Conservation (phyloP, 30 jellyfish, hydroid and myxozoan genomes). For the Catostylus mosaicus region DNA sequence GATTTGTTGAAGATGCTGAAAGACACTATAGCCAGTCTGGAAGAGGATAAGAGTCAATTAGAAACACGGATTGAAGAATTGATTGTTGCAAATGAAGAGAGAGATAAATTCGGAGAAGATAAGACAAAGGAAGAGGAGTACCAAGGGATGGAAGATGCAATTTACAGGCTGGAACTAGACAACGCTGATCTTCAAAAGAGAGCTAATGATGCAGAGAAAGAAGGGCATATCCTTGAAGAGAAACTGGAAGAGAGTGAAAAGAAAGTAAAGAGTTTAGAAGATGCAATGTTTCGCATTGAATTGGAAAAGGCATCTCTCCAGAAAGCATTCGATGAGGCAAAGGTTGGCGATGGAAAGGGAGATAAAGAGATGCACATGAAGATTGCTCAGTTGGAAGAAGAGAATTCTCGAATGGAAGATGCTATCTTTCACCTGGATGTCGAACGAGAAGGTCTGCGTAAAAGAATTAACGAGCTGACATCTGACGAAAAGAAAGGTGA, state of each 20-base stretch:
- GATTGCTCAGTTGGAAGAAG: constrained; percentile 44
- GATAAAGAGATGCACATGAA: constrained; percentile 3
- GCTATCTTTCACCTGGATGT: constrained; percentile 39
- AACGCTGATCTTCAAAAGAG: constrained; percentile 41
- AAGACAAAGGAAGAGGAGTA: background rate
- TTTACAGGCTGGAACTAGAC: constrained; percentile 47
- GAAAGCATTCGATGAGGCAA: constrained; percentile 17
- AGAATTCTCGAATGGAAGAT: constrained; percentile 43
- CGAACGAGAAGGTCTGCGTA: constrained; percentile 45
- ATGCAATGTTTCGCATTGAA: constrained; percentile 40
- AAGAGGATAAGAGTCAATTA: constrained; percentile 28
- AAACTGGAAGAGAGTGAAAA: constrained; percentile 15
- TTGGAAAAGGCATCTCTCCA: constrained; percentile 30
- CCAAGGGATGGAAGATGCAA: constrained; percentile 29
- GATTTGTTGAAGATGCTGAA: constrained; percentile 27
- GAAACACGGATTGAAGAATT: constrained; percentile 18
- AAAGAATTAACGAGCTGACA: constrained; percentile 39
- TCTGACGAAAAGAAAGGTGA: constrained; percentile 33
- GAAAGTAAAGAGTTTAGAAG: constrained; percentile 27
- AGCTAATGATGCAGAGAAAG: background rate
- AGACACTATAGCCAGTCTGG: constrained; percentile 21
- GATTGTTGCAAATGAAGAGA: constrained; percentile 1
- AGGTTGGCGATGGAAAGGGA: background rate
- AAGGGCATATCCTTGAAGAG: background rate
- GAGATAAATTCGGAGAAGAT: constrained; percentile 7